A percentile compares a stretch with the other conserved stretches of the same genome.
phyloP scores from a whole-genome alignment of 2,113 vertebrate genomes.

The Rhinopithecus roxellana region DNA sequence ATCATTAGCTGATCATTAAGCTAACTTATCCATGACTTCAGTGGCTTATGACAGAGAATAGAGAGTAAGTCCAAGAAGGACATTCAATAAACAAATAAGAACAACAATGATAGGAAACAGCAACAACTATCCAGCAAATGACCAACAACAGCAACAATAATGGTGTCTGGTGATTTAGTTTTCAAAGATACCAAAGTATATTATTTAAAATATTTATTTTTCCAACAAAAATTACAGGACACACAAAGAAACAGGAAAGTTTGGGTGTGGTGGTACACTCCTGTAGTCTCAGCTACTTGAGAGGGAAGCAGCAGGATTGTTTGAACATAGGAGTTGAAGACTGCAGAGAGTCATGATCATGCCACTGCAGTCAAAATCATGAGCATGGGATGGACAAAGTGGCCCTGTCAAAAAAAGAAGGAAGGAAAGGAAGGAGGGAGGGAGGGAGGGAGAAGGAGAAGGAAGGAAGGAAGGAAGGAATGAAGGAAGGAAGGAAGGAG shows the following conservation, averaged over 20 bases:
- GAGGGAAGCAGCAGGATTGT: too few relatives aligned
- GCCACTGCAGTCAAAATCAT: too few relatives aligned
- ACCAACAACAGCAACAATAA: neutral
- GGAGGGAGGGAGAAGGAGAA: too few relatives aligned
- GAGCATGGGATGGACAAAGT: too few relatives aligned
- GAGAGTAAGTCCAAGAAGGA: neutral
- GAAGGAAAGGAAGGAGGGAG: accelerated
- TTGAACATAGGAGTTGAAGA: too few relatives aligned
- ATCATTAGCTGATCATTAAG: neutral
- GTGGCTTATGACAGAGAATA: neutral
- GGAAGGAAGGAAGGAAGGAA: too few relatives aligned
- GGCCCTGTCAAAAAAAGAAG: too few relatives aligned
- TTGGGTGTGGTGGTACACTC: too few relatives aligned
- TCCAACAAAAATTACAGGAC: neutral
- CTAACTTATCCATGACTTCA: neutral
- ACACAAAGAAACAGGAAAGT: neutral
- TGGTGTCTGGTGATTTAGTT: neutral
- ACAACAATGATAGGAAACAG: neutral
- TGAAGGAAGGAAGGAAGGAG: accelerated
- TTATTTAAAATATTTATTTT: neutral
- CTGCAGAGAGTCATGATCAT: too few relatives aligned
- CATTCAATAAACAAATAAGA: neutral
- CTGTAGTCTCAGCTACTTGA: too few relatives aligned
- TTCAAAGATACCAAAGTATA: neutral
- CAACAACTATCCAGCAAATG: too few relatives aligned